Base-by-base conservation (phyloP, 1,140 invertebrate species). In the Papilio machaon region DNA sequence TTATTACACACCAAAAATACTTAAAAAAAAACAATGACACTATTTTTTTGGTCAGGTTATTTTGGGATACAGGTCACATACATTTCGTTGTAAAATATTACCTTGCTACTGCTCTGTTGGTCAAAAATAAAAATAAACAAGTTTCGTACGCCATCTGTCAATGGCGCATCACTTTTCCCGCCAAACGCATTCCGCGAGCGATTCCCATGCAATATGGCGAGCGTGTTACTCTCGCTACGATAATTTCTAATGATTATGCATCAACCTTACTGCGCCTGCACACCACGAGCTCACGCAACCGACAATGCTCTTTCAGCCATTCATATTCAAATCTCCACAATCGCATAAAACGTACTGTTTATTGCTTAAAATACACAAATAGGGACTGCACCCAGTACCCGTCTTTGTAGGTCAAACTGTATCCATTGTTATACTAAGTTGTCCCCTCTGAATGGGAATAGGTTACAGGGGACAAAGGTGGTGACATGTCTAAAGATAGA, bases 321-420 rank as follows among this genome's bases (percentile, higher is more conserved):
- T 93, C 86, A 89, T 78, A 94, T 94, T 92, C 84, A 90, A 93
- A 94, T 94, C 82, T 88, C 90, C 84, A 91, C 90, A 91, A 93
- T 92, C 91, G 89, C 91, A 93, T 94, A 94, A 94, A 94, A 93
- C 86, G 90, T 90, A 90, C 90, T 94, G 93, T 94, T 94, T 94
- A 94, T 94, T 94, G 91, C 93, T 93, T 85, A 94, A 94, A 94
- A 93, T 94, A 94, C 91, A 94, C 93, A 94, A 94, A 94, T 92
- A 94, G 86, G 86, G 86, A 88, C 87, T 86, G 89, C 90, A 91
- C 88, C 86, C 64, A 35, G 64, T 70, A 30, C 86, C 87, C 84
- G 82, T 86, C 87, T 82, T 90, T 90, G 91, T 90, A 90, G 92
- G 91, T 93, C 92, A 93, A 94, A 92, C 87, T 90, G 88, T 84